Conservation (phyloP, 1,140 invertebrate genomes). For the Alviniconcha marisindica region DNA sequence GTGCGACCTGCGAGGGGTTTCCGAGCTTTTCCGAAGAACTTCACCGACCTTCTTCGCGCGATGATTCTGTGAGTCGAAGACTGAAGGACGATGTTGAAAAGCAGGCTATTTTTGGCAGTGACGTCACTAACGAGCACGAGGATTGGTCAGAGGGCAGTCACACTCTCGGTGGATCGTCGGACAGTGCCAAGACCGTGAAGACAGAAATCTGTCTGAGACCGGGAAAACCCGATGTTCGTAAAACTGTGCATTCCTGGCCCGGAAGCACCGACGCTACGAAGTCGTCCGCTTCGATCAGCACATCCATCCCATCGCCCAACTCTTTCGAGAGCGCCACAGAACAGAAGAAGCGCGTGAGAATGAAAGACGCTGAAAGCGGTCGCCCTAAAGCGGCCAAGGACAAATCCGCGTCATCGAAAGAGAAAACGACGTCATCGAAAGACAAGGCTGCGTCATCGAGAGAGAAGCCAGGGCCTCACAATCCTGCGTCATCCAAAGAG, state of each 20-base stretch:
- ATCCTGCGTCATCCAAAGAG: not conserved
- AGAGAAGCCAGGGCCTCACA: not conserved
- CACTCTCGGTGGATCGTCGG: not conserved
- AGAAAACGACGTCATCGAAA: constrained; percentile 8
- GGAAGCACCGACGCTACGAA: not conserved
- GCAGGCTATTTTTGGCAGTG: too few relatives aligned
- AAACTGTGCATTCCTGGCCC: not conserved
- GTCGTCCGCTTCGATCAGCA: not conserved
- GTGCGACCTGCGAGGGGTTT: not conserved
- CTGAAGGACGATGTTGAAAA: not conserved
- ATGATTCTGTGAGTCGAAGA: too few relatives aligned
- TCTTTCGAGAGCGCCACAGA: not conserved
- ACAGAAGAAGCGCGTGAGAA: constrained; percentile 12
- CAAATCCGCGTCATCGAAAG: not conserved
- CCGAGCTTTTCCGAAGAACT: not conserved
- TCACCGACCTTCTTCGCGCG: not conserved
- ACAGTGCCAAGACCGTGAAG: not conserved
- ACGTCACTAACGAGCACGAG: not conserved
- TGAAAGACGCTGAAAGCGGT: not conserved
- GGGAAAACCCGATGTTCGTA: not conserved
- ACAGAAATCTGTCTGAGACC: not conserved
- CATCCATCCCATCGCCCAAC: not conserved
- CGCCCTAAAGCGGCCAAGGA: not conserved
- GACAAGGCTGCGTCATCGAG: not conserved
- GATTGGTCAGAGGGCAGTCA: not conserved